phyloP scores from a whole-genome alignment of 2,888 invertebrate genomes.

The Rhyacophila evoluta region DNA sequence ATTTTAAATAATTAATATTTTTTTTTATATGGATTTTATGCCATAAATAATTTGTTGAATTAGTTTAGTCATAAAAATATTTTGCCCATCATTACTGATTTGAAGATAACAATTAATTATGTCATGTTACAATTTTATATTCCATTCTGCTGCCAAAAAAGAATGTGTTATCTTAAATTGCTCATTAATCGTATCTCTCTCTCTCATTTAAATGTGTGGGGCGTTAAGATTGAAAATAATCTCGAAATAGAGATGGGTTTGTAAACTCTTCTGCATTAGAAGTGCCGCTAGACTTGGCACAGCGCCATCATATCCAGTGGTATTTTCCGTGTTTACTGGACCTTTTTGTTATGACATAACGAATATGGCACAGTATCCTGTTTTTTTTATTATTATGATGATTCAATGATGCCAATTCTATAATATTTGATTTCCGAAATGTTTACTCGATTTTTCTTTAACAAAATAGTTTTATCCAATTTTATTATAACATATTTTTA shows the following conservation, averaged over 20 bases:
- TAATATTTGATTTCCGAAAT: constrained; percentile 24
- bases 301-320: constrained; percentile 47
- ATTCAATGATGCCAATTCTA: constrained; percentile 36
- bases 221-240: constrained; percentile 25
- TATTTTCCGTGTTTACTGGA: constrained; percentile 46
- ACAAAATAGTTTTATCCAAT: neutral
- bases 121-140: neutral
- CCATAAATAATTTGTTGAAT: too few species aligned
- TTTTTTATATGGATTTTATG: too few species aligned
- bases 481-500: too few species aligned
- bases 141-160: neutral
- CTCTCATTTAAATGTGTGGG: neutral
- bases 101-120: neutral
- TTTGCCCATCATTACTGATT: too few species aligned
- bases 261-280: neutral
- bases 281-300: constrained; percentile 34
- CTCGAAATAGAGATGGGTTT: neutral
- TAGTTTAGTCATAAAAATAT: too few species aligned
- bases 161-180: neutral
- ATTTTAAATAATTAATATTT: too few species aligned
- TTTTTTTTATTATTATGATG: neutral
- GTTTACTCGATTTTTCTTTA: neutral
- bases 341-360: constrained; percentile 46
- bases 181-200: neutral
- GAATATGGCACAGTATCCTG: constrained; percentile 29